Evolutionary conservation across 2,888 invertebrate species (phyloP), one percentile per base, ranked within the genome.

Genomic region (Tillus elongatus): DNA sequence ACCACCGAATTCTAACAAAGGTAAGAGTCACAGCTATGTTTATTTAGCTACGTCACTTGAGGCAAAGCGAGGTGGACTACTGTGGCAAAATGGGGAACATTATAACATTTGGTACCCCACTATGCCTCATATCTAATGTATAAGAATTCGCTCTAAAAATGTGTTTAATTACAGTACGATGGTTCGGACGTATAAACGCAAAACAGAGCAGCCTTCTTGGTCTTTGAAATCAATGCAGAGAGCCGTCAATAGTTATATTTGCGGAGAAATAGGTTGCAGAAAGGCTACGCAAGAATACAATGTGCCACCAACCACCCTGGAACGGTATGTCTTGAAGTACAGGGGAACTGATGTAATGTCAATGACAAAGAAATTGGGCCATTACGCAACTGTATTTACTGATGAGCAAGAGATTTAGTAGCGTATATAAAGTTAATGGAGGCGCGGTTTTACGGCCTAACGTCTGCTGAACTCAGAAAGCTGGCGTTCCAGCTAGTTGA

Each of bases 201-300:
- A 29, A n/a, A 29, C 10, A 6, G 6, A 29, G 13, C 3, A 10
- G 6, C 4, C 3, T 4, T 3, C 3, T 2, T 38, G 29, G 38
- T 35, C 35, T 6, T 6, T 11, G 12, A 13, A 28, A 12, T 6
- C 10, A 11, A 41, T 41, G 38, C 10, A 33, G n/a, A 2, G 16
- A 9, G 38, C 38, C 4, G 35, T 41, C 3, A 2, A 24, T 14
- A 27, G 32, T 4, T 30, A 38, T 24, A 4, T 38, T 11, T 8
- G 19, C 10, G 27, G 15, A 9, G 33, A 37, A 16, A 41, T 41
- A 36, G 38, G 35, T 12, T 38, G 27, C 15, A 36, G 30, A 15
- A 35, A 27, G 33, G 29, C 36, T 13, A 26, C 38, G 2, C 15
- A 35, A 15, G 15, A 24, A 3, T 38, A 30, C 9, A 28, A 30